Evolutionary conservation across 2,797 vertebrate species (phyloP).

Genomic region (Aplochiton taeniatus): DNA sequence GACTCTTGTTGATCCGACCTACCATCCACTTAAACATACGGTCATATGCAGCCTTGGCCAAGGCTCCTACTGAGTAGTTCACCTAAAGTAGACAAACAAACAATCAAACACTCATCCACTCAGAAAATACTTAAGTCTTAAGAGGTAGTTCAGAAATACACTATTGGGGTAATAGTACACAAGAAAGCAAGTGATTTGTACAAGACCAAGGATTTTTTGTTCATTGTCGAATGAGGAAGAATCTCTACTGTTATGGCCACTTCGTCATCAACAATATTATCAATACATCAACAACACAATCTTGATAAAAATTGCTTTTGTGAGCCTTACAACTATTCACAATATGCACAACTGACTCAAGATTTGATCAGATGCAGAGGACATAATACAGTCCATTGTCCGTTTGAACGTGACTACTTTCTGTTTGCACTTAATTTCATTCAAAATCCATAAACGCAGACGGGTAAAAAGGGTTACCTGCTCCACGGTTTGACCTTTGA

Average conservation of each 20-base stretch:
- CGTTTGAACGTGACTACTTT: too few species aligned
- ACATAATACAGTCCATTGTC: too few species aligned
- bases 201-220: too few species aligned
- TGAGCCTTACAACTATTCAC: too few species aligned
- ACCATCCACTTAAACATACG: conserved; percentile 96
- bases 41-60: conserved; percentile 92
- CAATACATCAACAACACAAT: not conserved
- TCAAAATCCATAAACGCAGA: not conserved
- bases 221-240: too few species aligned
- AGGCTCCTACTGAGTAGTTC: conserved; percentile 84
- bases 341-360: too few species aligned
- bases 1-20: conserved; percentile 85
- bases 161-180: too few species aligned
- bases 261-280: not conserved
- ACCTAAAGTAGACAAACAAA: conserved; percentile 72
- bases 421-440: too few species aligned
- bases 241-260: not conserved
- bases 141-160: too few species aligned
- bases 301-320: not conserved
- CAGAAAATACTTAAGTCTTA: too few species aligned
- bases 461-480: conserved; percentile 76
- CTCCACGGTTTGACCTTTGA: conserved; percentile 91
- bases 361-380: too few species aligned
- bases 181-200: too few species aligned
- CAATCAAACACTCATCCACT: conserved; percentile 4